Base-by-base conservation (phyloP, 2,888 invertebrate genomes). In the Xylocampa areola region DNA sequence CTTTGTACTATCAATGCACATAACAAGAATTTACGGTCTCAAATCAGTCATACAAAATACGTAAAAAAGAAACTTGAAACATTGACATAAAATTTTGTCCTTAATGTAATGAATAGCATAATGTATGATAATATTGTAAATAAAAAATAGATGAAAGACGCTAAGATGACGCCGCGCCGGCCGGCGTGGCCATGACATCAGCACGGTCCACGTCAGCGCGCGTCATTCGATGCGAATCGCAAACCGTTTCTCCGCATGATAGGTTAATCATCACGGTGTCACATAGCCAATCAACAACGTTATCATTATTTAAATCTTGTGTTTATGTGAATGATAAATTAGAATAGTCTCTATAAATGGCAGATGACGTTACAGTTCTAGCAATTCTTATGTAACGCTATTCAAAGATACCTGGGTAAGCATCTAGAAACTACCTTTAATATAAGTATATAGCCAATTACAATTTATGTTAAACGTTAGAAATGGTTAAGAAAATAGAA, bases 161-260 rank as follows among this genome's bases (percentile, higher is more conserved):
- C 68, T 68, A 67, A 67, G 81, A 79, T 87, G 87, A 87, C 85
- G 87, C 73, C 73, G 68, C 35, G 73, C 74, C 73, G 79, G 77
- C 79, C 83, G 79, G 82, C 82, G 80, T 74, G 84, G 81, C 79
- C 82, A 88, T 93, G 92, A 92, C 92, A 91, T 93, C 91, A 92
- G 77, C 85, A 81, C 58, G 69, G 73, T 52, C 76, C 80, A 84
- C 91, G 92, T 92, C 90, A 89, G 63, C 60, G 50, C 81, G 81
- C 92, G 91, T 92, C 92, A 92, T 86, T 69, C 79, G 75, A 82
- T 80, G 80, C 81, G 77, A 79, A 80, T 86, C 85, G 85, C 80
- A 71, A 76, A 79, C 82, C 75, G 84, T 82, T 81, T 80, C 80
- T 74, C 76, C 68, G 66, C 77, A 76, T 77, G 77, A 79, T 80